Conservation (phyloP, 2,113 vertebrate species). For the Psettodes erumei region DNA sequence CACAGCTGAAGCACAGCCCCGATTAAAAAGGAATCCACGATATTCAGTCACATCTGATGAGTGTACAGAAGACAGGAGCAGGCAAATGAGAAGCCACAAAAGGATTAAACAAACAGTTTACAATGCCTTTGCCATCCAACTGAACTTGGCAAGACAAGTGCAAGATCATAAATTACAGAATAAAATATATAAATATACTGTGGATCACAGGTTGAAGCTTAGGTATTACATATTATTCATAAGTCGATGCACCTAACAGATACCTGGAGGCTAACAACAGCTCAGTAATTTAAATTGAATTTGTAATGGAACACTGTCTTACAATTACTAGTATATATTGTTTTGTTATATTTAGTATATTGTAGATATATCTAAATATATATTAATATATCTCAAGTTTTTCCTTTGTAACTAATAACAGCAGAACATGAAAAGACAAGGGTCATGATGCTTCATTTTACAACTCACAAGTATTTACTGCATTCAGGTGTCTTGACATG, state of each 20-base stretch:
- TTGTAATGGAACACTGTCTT: not conserved
- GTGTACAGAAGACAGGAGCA: slow-evolving; percentile 10
- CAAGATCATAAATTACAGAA: not conserved
- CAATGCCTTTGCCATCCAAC: not conserved
- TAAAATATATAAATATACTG: not conserved
- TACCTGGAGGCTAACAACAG: not conserved
- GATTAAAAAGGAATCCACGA: slow-evolving; percentile 43
- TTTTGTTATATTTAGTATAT: not conserved
- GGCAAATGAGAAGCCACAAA: not conserved
- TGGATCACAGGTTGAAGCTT: not conserved
- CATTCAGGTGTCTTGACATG: not conserved
- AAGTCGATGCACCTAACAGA: not conserved
- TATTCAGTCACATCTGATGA: slow-evolving; percentile 50
- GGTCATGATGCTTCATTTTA: not conserved
- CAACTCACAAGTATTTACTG: too few relatives aligned
- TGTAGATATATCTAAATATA: too few relatives aligned
- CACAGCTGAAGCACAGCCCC: slow-evolving; percentile 15
- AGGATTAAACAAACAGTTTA: slow-evolving; percentile 9
- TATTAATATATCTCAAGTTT: too few relatives aligned
- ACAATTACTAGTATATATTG: not conserved
- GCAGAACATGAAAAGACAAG: not conserved
- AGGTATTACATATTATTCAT: not conserved
- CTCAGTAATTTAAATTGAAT: not conserved
- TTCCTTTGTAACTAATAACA: too few relatives aligned
- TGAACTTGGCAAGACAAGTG: not conserved